Percentiles rank a stretch among this genome's conserved stretches.
phyloP scores from a whole-genome alignment of 2,888 invertebrate genomes.

The Cryptus viduatorius region DNA sequence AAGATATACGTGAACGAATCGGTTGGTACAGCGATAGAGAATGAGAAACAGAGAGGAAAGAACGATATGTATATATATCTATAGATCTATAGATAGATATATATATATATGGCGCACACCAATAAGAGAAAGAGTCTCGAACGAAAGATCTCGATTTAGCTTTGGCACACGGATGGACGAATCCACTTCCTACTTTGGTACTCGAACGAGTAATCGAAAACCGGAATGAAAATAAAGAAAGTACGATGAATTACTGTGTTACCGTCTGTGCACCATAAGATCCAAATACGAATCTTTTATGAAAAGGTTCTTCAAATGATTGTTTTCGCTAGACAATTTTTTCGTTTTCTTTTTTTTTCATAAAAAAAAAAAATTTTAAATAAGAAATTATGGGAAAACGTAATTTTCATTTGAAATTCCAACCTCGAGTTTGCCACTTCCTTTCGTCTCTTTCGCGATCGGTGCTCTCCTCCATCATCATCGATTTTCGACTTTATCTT shows the following conservation, averaged over 20 bases:
- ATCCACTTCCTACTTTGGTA: slow-evolving; percentile 64
- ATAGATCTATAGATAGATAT: slow-evolving; percentile 15
- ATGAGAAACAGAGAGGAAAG: slow-evolving; percentile 47
- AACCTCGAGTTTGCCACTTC: slow-evolving; percentile 45
- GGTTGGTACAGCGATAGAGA: slow-evolving; percentile 20
- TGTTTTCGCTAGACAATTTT: neutral
- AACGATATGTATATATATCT: slow-evolving; percentile 44
- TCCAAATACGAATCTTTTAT: slow-evolving; percentile 60
- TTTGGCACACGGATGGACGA: slow-evolving; percentile 73
- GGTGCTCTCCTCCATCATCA: slow-evolving; percentile 40
- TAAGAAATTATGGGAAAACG: neutral
- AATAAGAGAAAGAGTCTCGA: slow-evolving; percentile 17
- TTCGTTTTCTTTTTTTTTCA: neutral
- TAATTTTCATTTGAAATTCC: slow-evolving; percentile 27
- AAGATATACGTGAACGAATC: slow-evolving; percentile 17
- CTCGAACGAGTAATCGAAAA: slow-evolving; percentile 80
- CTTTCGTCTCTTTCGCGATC: slow-evolving; percentile 44
- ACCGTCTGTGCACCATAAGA: slow-evolving; percentile 72
- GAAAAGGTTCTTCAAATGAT: neutral
- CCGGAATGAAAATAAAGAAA: slow-evolving; percentile 68
- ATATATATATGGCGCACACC: neutral
- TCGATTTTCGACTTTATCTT: slow-evolving; percentile 51
- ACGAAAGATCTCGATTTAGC: slow-evolving; percentile 74
- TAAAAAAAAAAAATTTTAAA: neutral
- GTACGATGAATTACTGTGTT: slow-evolving; percentile 78